Percentiles rank a stretch among this genome's conserved stretches.
phyloP scores from a whole-genome alignment of 2,113 vertebrate genomes.

The Thamnophis sirtalis region DNA sequence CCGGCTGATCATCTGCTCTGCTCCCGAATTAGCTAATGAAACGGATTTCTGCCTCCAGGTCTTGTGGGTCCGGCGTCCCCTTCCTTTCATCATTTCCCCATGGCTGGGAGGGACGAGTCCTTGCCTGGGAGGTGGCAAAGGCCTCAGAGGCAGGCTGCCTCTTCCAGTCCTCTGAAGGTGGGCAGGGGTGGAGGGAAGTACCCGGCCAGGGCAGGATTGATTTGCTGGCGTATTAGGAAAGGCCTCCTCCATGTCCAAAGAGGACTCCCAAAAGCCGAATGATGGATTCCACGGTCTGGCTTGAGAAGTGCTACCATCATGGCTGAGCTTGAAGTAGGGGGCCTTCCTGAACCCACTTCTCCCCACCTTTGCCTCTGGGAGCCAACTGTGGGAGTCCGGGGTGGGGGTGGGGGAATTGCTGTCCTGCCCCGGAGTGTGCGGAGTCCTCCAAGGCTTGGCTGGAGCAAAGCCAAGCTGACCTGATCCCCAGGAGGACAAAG shows the following conservation, averaged over 20 bases:
- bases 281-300: too few relatives aligned
- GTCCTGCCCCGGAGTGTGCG: fast-evolving
- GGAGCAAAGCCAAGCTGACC: background rate
- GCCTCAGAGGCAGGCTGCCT: background rate
- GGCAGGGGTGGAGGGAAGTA: background rate
- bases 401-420: background rate
- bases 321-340: background rate
- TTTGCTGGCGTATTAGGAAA: background rate
- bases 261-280: background rate
- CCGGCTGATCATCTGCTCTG: background rate
- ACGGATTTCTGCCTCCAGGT: constrained; percentile 15
- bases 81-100: background rate
- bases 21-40: background rate
- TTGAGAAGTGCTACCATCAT: background rate
- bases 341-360: background rate
- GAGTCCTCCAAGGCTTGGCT: background rate
- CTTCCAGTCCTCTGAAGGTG: background rate
- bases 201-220: too few relatives aligned
- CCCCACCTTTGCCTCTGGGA: fast-evolving
- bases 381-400: background rate
- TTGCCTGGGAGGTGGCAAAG: background rate
- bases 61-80: background rate
- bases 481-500: constrained; percentile 1
- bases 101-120: constrained; percentile 4
- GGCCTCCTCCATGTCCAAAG: background rate